Evolutionary conservation across 2,797 vertebrate species (phyloP).

Genomic region (Melopsittacus undulatus): DNA sequence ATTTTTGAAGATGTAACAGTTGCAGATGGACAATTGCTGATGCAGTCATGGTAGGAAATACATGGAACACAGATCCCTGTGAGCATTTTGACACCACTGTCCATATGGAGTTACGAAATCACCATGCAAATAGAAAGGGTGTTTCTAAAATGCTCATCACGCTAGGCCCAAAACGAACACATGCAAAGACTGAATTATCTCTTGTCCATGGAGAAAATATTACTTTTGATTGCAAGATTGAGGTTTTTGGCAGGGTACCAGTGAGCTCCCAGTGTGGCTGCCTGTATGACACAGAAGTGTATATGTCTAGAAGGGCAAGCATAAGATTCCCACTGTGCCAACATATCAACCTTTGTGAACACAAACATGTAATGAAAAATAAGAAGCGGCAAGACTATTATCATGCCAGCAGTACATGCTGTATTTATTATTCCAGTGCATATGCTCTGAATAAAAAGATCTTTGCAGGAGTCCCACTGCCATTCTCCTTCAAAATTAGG

Average conservation of each 20-base stretch:
- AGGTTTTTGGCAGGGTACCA: slow-evolving; percentile 11
- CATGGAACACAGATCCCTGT: background rate
- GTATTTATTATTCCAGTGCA: background rate
- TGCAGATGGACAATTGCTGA: background rate
- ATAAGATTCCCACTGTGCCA: background rate
- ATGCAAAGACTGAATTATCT: background rate
- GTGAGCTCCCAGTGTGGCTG: slow-evolving; percentile 9
- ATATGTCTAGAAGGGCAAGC: background rate
- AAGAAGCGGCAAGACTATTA: background rate
- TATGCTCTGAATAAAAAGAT: background rate
- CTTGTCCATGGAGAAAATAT: slow-evolving; percentile 12
- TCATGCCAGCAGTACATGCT: background rate
- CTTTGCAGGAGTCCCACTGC: background rate
- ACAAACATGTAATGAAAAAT: slow-evolving; percentile 23
- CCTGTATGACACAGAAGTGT: background rate
- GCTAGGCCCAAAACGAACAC: background rate
- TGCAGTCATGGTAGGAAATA: background rate
- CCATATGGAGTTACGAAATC: background rate
- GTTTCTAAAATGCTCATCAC: background rate
- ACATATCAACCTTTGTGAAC: background rate
- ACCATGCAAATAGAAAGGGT: background rate
- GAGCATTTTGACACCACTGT: rapidly evolving
- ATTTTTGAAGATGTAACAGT: background rate
- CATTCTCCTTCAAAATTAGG: background rate
- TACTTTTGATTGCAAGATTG: background rate